Conservation (phyloP, 2,888 invertebrate species). For the Tipula unca region DNA sequence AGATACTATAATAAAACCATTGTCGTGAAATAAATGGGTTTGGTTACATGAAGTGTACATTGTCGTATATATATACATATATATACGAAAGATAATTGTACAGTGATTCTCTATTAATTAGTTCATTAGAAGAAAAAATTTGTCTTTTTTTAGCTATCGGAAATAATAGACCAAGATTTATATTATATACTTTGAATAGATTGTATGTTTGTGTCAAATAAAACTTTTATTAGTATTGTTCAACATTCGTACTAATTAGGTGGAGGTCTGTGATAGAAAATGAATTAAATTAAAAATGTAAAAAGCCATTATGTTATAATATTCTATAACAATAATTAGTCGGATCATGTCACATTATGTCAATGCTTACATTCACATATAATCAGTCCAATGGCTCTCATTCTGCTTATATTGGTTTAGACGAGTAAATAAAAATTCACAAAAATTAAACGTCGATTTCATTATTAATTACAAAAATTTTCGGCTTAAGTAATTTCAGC, state of each 20-base stretch:
- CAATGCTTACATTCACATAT: no score
- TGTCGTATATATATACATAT: neutral
- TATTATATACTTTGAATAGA: neutral
- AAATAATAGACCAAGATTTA: neutral
- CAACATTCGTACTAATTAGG: neutral
- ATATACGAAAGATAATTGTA: neutral
- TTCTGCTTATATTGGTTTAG: no score
- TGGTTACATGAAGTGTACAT: neutral
- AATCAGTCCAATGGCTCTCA: no score
- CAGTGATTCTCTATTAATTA: neutral
- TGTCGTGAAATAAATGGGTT: neutral
- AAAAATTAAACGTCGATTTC: no score
- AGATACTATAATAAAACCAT: neutral
- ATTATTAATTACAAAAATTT: no score
- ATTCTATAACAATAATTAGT: no score
- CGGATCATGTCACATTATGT: no score
- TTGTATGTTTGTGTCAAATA: neutral
- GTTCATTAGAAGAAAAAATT: neutral
- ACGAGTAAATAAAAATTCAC: no score
- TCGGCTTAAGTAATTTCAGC: no score
- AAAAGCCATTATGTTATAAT: no score
- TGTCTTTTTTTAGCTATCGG: neutral
- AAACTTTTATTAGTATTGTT: neutral
- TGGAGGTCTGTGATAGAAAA: neutral
- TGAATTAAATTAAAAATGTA: neutral